phyloP scores from a whole-genome alignment of 2,888 invertebrate species.

The Amphipyra berbera region DNA sequence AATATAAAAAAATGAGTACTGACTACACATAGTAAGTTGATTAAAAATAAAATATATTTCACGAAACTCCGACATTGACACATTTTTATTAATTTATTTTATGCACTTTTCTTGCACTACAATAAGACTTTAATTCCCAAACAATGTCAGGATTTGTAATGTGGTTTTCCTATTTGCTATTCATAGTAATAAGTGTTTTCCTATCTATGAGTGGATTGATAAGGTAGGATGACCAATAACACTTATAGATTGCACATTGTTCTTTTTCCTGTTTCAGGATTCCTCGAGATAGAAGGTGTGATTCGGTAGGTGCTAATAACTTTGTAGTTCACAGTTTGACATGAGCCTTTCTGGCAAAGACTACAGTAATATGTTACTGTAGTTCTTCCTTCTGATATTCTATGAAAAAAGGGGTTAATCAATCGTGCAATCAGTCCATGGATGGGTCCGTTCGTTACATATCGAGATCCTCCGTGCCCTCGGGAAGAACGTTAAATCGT shows the following conservation, averaged over 20 bases:
- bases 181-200: slow-evolving; percentile 16
- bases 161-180: neutral
- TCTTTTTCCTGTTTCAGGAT: too few relatives aligned
- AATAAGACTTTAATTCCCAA: neutral
- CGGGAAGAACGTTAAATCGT: too few relatives aligned
- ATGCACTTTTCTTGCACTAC: slow-evolving; percentile 2
- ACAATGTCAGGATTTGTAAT: slow-evolving; percentile 2
- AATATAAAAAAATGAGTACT: slow-evolving; percentile 5
- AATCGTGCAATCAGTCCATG: too few relatives aligned
- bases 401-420: too few relatives aligned
- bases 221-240: slow-evolving; percentile 9
- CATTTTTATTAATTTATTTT: slow-evolving; percentile 16
- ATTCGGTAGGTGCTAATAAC: too few relatives aligned
- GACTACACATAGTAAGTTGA: slow-evolving; percentile 30
- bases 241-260: neutral
- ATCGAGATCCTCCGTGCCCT: too few relatives aligned
- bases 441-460: too few relatives aligned
- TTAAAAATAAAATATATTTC: slow-evolving; percentile 16
- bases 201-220: slow-evolving; percentile 36
- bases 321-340: too few relatives aligned
- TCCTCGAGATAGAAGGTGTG: too few relatives aligned
- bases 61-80: slow-evolving; percentile 25
- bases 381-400: too few relatives aligned
- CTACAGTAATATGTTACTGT: too few relatives aligned
- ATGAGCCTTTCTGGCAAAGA: too few relatives aligned